Base-by-base conservation (phyloP, 2,888 invertebrate genomes). In the Temnothorax unifasciatus region DNA sequence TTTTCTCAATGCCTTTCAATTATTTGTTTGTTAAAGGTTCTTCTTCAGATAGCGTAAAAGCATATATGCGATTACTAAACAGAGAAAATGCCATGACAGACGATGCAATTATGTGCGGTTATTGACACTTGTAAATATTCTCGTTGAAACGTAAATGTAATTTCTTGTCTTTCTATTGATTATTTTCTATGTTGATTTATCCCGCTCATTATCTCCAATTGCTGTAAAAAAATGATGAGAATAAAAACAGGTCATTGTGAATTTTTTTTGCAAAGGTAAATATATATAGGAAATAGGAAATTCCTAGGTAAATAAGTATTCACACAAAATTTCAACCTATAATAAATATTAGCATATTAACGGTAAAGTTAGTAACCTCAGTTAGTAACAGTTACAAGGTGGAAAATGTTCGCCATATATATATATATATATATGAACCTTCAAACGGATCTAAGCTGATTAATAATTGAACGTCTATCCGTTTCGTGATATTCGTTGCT, bases 121-220 rank as follows among this genome's bases (percentile, higher is more conserved):
- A 64, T n/a, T 21, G 69, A 29, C 50, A 29, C 47, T 34, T 15
- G 44, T 6, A 5, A 34, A 83, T 83, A 83, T 34, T 34, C 34
- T 34, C 34, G 6, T 5, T 34, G 34, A 34, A 34, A 34, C 84
- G 29, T 77, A 4, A 21, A 88, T 84, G 85, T 84, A 71, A 83
- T 83, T 85, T 86, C 75, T 71, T 63, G 61, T 57, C 64, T 47
- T 47, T 75, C 90, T 38, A 75, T 54, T 41, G 18, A 47, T n/a
- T 50, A 11, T 59, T 44, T 64, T 63, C 52, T 83, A 64, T 84
- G 84, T 87, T 86, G 87, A 90, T 88, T 85, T 89, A 87, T 89
- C 87, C 86, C 61, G 64, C 63, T 83, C 77, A 83, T 83, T 77
- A 84, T 83, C 85, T 82, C n/a, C 11, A 38, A 18, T 4, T 41